Evolutionary conservation across 2,113 vertebrate species (phyloP).

Genomic region (Myxocyprinus asiaticus): DNA sequence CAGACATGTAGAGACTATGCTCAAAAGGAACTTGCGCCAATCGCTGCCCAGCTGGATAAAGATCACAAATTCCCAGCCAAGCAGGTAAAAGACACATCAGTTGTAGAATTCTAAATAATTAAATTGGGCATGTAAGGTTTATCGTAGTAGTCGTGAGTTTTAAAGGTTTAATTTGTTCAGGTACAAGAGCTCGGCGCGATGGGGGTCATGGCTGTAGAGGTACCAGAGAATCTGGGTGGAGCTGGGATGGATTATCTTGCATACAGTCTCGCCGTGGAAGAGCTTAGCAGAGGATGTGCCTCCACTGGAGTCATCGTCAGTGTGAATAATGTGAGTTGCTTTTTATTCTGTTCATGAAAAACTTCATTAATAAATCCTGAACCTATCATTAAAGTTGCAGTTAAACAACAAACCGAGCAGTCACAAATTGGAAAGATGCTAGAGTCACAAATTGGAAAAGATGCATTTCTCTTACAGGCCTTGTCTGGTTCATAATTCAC

Average conservation of each 20-base stretch:
- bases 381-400: no score
- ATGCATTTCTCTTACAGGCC: no score
- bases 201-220: slow-evolving; percentile 90
- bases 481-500: no score
- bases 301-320: slow-evolving; percentile 90
- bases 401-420: no score
- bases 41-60: slow-evolving; percentile 82
- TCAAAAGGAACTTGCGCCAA: slow-evolving; percentile 83
- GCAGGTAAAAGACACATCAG: slow-evolving; percentile 75
- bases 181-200: slow-evolving; percentile 86
- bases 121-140: not conserved
- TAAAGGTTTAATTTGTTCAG: slow-evolving; percentile 63
- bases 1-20: slow-evolving; percentile 91
- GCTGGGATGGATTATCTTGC: slow-evolving; percentile 93
- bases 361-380: no score
- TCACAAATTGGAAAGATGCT: no score
- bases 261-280: slow-evolving; percentile 88
- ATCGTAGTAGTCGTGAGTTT: not conserved
- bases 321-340: slow-evolving; percentile 85
- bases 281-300: slow-evolving; percentile 94
- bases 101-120: no score
- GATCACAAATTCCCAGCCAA: slow-evolving; percentile 83
- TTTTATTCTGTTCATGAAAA: not conserved
- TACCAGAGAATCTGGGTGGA: slow-evolving; percentile 86
- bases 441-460: no score